Evolutionary conservation across 2,888 invertebrate species (phyloP).

Genomic region (Cryptocephalus moraei): DNA sequence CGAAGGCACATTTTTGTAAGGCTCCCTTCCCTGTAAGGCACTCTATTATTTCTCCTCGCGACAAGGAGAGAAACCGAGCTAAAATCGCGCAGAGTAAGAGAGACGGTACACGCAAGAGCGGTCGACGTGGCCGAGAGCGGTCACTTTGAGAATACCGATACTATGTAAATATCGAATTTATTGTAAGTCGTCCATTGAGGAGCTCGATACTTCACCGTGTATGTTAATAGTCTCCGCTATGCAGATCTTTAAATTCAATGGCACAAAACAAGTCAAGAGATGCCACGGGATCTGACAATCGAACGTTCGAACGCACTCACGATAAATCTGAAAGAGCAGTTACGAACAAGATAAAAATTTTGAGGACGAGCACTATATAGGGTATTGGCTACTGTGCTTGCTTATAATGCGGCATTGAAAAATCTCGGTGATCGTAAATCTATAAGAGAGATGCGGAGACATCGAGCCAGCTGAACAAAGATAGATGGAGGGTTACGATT

Average conservation of each 20-base stretch:
- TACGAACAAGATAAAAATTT: slow-evolving; percentile 41
- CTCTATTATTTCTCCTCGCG: too few species aligned
- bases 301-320: slow-evolving; percentile 15
- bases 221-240: slow-evolving; percentile 15
- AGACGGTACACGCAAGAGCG: too few species aligned
- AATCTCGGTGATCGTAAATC: slow-evolving; percentile 32
- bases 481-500: too few species aligned
- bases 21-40: too few species aligned
- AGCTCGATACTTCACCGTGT: slow-evolving; percentile 13
- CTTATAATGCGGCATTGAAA: slow-evolving; percentile 34
- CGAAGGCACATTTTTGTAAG: too few species aligned
- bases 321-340: slow-evolving; percentile 35
- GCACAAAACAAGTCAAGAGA: slow-evolving; percentile 16
- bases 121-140: too few species aligned
- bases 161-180: slow-evolving; percentile 5
- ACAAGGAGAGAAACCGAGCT: too few species aligned
- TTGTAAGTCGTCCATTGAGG: slow-evolving; percentile 13
- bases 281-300: slow-evolving; percentile 17
- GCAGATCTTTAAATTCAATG: slow-evolving; percentile 17
- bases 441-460: slow-evolving; percentile 14
- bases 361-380: slow-evolving; percentile 40
- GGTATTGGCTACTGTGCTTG: slow-evolving; percentile 31
- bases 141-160: slow-evolving; percentile 1
- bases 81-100: too few species aligned
- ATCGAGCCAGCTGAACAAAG: too few species aligned